Percentiles rank a stretch among this genome's conserved stretches.
These are phyloP conservation scores for Scaptomyza pallida DNA, from an alignment of 1,140 invertebrate genomes.

Conservation along the genomic window DNA sequence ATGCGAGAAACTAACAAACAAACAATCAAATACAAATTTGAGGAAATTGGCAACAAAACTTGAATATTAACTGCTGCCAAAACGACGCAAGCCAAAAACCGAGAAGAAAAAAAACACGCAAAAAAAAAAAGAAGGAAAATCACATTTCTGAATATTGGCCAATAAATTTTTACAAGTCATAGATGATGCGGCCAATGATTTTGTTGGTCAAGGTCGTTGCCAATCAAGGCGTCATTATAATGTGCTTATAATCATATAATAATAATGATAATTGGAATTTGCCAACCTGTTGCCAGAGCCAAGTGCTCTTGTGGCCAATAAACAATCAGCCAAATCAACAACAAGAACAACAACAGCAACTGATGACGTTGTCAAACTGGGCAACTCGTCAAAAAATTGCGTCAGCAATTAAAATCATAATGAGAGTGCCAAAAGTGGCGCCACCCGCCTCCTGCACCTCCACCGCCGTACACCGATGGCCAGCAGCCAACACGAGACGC, in stretches of 20 bases:
- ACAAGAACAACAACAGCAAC: constrained; percentile 3
- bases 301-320: constrained; percentile 65
- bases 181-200: constrained; percentile 65
- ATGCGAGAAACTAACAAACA: constrained; percentile 25
- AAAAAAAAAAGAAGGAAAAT: constrained; percentile 1
- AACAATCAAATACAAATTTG: constrained; percentile 32
- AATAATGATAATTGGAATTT: constrained; percentile 71
- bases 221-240: constrained; percentile 72
- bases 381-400: constrained; percentile 78
- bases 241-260: constrained; percentile 55
- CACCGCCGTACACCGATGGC: constrained; percentile 35
- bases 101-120: constrained; percentile 1
- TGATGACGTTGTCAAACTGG: constrained; percentile 73
- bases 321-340: constrained; percentile 56
- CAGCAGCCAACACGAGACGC: constrained; percentile 47
- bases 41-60: constrained; percentile 71
- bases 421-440: constrained; percentile 76
- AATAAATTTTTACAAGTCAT: constrained; percentile 80
- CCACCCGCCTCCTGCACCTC: constrained; percentile 21
- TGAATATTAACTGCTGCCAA: constrained; percentile 80
- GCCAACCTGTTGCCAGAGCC: constrained; percentile 67
- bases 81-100: constrained; percentile 32
- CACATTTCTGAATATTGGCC: constrained; percentile 74
- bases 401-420: constrained; percentile 83
- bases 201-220: constrained; percentile 63